Evolutionary conservation across 1,140 invertebrate genomes (phyloP), one percentile per base, ranked within the genome.

Genomic region (Drosophila nasuta): DNA sequence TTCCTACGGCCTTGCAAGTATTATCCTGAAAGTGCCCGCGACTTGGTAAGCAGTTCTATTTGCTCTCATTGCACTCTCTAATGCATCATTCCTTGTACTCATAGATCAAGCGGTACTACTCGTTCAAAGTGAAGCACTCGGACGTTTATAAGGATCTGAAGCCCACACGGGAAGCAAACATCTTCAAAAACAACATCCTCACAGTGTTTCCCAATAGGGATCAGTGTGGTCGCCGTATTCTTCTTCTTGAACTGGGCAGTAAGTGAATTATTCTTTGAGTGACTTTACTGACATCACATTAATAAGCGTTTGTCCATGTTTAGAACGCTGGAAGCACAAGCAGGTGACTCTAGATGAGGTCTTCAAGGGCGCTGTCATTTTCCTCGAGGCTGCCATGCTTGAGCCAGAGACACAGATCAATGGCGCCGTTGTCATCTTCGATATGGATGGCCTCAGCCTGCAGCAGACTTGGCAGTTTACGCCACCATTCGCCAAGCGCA

Each of bases 301-400:
- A 8, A 54, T 7, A 10, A 30, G 49, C 4, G n/a, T 28, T 10
- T 49, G 4, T 15, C 57, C 28, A n/a, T 4, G 0, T 76, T 92
- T 93, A 96, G 95, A 97, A 88, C 96, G 96, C 93, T 97, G 96
- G 96, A 97, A 97, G 83, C 96, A 96, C 85, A 96, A 95, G 77
- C 95, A 97, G 92, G 96, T 96, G 46, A 93, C 93, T 2, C 92
- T 97, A 13, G 96, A 97, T 86, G 96, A 97, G 87, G 95, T 97
- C 5, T 97, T 96, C 93, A 97, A 97, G 91, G 96, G 96, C 1
- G 96, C 95, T 70, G 96, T 97, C 0, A 87, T 97, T 13, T 97
- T 96, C 82, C 90, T 97, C 64, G 96, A 97, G 87, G 95, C 95
- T 0, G 96, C 96, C 38, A 96, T 96, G 94, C 81, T 97, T 77